These are phyloP conservation scores for Sinonovacula constricta DNA, from an alignment of 1,140 invertebrate species.

Conservation along the genomic window DNA sequence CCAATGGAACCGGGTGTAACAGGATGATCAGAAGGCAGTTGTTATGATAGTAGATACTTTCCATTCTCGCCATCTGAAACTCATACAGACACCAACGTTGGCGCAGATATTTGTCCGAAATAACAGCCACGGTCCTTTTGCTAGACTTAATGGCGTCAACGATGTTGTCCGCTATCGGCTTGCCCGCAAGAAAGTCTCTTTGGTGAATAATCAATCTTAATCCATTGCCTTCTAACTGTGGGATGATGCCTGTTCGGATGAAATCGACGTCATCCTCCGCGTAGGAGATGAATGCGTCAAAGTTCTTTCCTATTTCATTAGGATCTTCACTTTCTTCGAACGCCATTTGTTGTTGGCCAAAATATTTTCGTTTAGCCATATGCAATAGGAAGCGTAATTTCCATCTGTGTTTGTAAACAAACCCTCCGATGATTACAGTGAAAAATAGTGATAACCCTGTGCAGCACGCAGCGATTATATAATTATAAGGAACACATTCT, in stretches of 20 bases:
- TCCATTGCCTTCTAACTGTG: slow-evolving; percentile 32
- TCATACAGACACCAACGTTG: slow-evolving; percentile 84
- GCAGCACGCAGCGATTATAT: background rate
- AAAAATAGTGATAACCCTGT: background rate
- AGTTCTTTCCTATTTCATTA: no score
- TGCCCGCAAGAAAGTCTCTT: slow-evolving; percentile 67
- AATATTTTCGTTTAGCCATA: slow-evolving; percentile 23
- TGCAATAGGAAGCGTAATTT: slow-evolving; percentile 29
- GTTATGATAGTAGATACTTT: slow-evolving; percentile 18
- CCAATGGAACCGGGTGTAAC: slow-evolving; percentile 33
- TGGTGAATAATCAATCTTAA: slow-evolving; percentile 62
- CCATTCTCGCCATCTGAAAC: slow-evolving; percentile 50
- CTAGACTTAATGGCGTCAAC: slow-evolving; percentile 82
- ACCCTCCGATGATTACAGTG: background rate
- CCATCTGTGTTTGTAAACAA: slow-evolving; percentile 25
- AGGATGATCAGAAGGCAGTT: slow-evolving; percentile 29
- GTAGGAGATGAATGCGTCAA: slow-evolving; percentile 65
- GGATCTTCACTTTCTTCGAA: no score
- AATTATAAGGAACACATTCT: background rate
- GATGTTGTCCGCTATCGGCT: slow-evolving; percentile 82
- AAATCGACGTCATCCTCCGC: slow-evolving; percentile 51
- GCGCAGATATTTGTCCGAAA: slow-evolving; percentile 82
- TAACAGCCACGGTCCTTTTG: slow-evolving; percentile 82
- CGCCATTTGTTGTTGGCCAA: slow-evolving; percentile 13
- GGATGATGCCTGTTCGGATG: slow-evolving; percentile 45